These are phyloP conservation scores for Arvicanthis niloticus DNA, from an alignment of 2,113 vertebrate genomes.

Conservation along the genomic window DNA sequence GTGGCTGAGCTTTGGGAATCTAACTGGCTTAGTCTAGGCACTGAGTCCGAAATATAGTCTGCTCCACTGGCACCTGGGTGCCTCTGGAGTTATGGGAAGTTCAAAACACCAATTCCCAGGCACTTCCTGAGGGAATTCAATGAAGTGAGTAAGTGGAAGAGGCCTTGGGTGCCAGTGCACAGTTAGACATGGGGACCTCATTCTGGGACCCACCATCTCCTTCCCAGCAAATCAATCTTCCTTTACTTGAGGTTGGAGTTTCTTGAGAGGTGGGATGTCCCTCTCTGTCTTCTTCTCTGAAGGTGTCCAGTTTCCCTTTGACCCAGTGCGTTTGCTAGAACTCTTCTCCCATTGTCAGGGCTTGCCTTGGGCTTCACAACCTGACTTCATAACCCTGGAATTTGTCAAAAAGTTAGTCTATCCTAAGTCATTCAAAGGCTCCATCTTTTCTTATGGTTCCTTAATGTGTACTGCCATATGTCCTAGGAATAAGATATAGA, in stretches of 20 bases:
- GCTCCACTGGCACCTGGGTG: neutral
- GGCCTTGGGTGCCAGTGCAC: neutral
- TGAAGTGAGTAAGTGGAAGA: neutral
- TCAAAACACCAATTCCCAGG: neutral
- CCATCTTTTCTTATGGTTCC: neutral
- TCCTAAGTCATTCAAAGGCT: neutral
- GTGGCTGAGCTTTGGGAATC: neutral
- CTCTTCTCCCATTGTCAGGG: neutral
- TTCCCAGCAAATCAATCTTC: neutral
- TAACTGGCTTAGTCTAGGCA: neutral
- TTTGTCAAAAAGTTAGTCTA: neutral
- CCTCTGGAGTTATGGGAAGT: neutral
- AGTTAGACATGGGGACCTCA: neutral
- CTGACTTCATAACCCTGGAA: neutral
- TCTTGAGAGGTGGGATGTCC: neutral
- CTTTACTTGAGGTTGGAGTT: neutral
- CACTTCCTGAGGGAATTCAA: accelerated
- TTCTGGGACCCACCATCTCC: neutral
- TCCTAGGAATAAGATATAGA: neutral
- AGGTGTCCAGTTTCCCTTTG: neutral
- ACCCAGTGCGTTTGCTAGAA: neutral
- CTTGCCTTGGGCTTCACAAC: neutral
- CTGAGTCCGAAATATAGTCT: neutral
- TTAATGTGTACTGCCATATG: neutral
- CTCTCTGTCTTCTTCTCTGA: neutral